Conservation (phyloP, 1,140 invertebrate genomes). For the Aradophagus sp. region DNA sequence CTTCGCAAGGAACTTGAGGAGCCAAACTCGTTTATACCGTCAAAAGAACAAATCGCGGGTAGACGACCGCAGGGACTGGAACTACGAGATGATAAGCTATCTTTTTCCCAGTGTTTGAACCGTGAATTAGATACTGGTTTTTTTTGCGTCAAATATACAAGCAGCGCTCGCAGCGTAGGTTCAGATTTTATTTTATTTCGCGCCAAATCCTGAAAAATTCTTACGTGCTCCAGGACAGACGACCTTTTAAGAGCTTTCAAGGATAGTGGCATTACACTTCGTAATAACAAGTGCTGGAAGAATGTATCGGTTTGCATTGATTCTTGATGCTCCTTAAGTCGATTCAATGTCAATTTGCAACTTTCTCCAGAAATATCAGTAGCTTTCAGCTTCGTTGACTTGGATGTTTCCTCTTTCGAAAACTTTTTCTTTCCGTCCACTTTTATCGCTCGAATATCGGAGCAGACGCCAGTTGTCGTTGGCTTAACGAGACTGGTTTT, state of each 20-base stretch:
- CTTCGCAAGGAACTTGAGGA: slow-evolving; percentile 60
- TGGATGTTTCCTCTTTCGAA: slow-evolving; percentile 53
- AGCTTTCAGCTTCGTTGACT: slow-evolving; percentile 8
- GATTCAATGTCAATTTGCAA: slow-evolving; percentile 66
- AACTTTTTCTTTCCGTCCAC: slow-evolving; percentile 60
- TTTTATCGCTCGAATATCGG: slow-evolving; percentile 55
- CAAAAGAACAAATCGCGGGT: slow-evolving; percentile 52
- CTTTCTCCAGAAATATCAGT: slow-evolving; percentile 32
- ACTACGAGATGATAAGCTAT: slow-evolving; percentile 71
- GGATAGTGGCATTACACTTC: slow-evolving; percentile 68
- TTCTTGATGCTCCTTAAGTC: slow-evolving; percentile 76
- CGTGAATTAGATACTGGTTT: slow-evolving; percentile 83
- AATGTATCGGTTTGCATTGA: slow-evolving; percentile 79
- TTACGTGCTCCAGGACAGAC: slow-evolving; percentile 79
- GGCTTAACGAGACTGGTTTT: slow-evolving; percentile 56
- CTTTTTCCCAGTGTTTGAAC: slow-evolving; percentile 80
- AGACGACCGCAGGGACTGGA: slow-evolving; percentile 69
- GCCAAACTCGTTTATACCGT: slow-evolving; percentile 68
- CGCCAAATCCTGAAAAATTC: slow-evolving; percentile 77
- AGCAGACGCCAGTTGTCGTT: slow-evolving; percentile 51
- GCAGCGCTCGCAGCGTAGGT: slow-evolving; percentile 77
- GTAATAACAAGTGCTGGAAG: slow-evolving; percentile 82
- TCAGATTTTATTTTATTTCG: slow-evolving; percentile 73
- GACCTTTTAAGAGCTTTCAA: slow-evolving; percentile 71
- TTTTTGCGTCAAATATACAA: slow-evolving; percentile 80